Evolutionary conservation across 2,888 invertebrate species (phyloP), one percentile per base, ranked within the genome.

Genomic region (Brachylomia viminalis): DNA sequence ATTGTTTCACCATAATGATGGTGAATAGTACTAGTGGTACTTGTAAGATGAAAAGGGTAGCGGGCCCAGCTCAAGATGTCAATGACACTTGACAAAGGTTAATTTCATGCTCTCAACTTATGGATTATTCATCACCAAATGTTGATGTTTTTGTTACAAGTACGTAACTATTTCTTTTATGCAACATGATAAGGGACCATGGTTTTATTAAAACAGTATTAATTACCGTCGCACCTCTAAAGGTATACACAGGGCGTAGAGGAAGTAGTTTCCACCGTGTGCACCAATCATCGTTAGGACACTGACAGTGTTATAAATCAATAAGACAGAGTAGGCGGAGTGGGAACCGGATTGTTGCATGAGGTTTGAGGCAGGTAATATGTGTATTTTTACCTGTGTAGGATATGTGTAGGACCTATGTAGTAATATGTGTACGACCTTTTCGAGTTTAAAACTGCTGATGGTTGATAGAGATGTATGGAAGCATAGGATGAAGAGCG

Each of bases 271-370:
- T 52, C 38, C n/a, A 68, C 47, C 27, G 27, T 56, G 59, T n/a
- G 52, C 71, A 82, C 84, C 73, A 67, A 83, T 82, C 82, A 82
- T 80, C 71, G 71, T 82, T 82, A 82, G 71, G 59, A 13, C 52
- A 49, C 45, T 59, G 67, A 13, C 70, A 45, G 47, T 49, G 61
- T 59, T 66, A 79, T 82, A 74, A 65, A 82, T 83, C 82, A 82
- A 71, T 47, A 58, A 54, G 79, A 52, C 56, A n/a, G 79, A 52
- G 45, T 45, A 59, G 64, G 49, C 30, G 56, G 61, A 49, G 27
- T 62, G 27, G 20, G 27, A 45, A 56, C 56, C 4, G 67, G 61
- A 64, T 56, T 79, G 45, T 27, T 67, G n/a, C 8, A 52, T 49
- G 8, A 38, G 17, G 45, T 7, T 52, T 5, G 20, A 68, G 33